A percentile compares a stretch with the other conserved stretches of the same genome.
phyloP scores from a whole-genome alignment of 1,140 invertebrate genomes.

The Asbolus verrucosus region DNA sequence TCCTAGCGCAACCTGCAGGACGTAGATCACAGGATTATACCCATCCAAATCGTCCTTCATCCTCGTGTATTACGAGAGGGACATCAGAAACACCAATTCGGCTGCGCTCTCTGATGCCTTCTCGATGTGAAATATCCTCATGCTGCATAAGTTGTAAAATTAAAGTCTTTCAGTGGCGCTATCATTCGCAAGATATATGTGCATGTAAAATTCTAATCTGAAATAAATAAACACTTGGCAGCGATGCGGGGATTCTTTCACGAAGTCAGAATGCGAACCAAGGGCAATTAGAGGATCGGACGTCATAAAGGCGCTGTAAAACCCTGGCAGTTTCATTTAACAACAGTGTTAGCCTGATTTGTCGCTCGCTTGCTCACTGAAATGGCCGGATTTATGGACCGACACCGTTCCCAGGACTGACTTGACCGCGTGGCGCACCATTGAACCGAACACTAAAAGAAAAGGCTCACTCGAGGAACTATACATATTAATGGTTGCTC shows the following conservation, averaged over 20 bases:
- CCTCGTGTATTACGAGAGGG: constrained; percentile 27
- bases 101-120: background rate
- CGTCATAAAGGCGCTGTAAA: constrained; percentile 47
- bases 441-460: constrained; percentile 21
- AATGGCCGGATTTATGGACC: constrained; percentile 39
- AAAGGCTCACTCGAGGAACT: constrained; percentile 28
- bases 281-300: constrained; percentile 22
- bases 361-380: constrained; percentile 37
- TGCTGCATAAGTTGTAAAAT: too few species aligned
- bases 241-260: background rate
- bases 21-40: constrained; percentile 23
- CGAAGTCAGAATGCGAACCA: background rate
- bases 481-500: constrained; percentile 22
- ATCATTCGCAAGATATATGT: constrained; percentile 4
- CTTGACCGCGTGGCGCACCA: constrained; percentile 4
- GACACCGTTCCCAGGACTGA: constrained; percentile 6
- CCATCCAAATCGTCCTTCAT: constrained; percentile 30
- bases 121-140: constrained; percentile 1
- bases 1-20: constrained; percentile 20
- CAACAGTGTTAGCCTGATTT: constrained; percentile 46
- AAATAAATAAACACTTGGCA: constrained; percentile 7
- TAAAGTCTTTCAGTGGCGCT: background rate
- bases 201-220: constrained; percentile 11
- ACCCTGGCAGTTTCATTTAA: constrained; percentile 43
- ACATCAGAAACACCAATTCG: constrained; percentile 17